Conservation (phyloP, 2,113 vertebrate genomes). For the Copsychus sechellarum region DNA sequence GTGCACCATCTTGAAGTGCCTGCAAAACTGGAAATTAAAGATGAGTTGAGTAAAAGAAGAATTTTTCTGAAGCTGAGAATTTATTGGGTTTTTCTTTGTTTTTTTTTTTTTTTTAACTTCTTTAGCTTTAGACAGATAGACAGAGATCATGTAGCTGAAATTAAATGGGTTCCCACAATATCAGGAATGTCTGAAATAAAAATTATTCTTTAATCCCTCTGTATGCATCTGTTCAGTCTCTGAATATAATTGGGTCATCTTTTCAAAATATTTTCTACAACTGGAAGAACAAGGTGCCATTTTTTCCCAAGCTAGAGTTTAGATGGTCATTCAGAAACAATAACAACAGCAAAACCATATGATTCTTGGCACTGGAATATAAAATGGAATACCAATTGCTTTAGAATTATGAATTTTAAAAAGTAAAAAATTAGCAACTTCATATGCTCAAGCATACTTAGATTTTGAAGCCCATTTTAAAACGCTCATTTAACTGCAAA, state of each 20-base stretch:
- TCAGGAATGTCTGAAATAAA: background rate
- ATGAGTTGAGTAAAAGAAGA: background rate
- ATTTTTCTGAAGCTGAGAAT: background rate
- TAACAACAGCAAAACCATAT: background rate
- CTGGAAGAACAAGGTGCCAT: background rate
- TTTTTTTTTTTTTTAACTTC: background rate
- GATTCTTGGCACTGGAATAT: background rate
- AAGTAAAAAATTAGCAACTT: background rate
- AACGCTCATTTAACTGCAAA: background rate
- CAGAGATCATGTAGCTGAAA: background rate
- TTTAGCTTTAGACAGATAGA: background rate
- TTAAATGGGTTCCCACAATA: background rate
- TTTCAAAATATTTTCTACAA: background rate
- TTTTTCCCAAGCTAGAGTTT: background rate
- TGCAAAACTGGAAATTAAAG: background rate
- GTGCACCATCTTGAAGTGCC: background rate
- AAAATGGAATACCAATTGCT: background rate
- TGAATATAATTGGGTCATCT: background rate
- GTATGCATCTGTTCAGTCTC: background rate
- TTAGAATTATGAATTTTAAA: background rate
- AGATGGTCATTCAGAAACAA: background rate
- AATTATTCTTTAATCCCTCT: background rate
- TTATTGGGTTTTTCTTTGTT: background rate
- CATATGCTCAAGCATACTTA: background rate
- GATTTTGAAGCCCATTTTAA: background rate